Evolutionary conservation across 2,888 invertebrate genomes (phyloP).

Genomic region (Drosophila ezoana): DNA sequence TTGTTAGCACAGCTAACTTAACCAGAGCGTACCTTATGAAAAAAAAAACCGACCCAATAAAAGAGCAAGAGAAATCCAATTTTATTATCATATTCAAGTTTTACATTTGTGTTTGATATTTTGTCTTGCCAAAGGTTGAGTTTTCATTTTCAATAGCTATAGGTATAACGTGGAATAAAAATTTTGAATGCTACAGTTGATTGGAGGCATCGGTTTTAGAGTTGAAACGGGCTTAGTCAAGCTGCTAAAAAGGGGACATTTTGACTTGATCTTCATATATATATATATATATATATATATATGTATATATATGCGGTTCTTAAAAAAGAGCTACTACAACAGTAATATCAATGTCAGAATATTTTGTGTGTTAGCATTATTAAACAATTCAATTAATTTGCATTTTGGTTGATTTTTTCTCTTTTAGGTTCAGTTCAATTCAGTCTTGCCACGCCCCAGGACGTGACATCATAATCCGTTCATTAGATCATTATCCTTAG

Average conservation of each 20-base stretch:
- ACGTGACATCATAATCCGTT: conserved; percentile 53
- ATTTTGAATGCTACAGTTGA: conserved; percentile 70
- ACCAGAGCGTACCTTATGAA: not conserved
- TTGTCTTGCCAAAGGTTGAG: conserved; percentile 51
- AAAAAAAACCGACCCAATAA: not conserved
- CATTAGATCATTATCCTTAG: conserved; percentile 16
- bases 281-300: conserved; percentile 24
- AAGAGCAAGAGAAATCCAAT: not conserved
- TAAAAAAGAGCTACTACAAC: conserved; percentile 78
- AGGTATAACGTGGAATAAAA: conserved; percentile 72
- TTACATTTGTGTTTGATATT: conserved; percentile 56
- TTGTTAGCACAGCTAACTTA: no score
- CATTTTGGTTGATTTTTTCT: conserved; percentile 17
- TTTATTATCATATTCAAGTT: conserved; percentile 47
- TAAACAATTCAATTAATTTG: conserved; percentile 55
- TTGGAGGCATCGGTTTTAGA: conserved; percentile 59
- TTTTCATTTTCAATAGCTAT: conserved; percentile 38
- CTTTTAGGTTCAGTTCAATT: conserved; percentile 59
- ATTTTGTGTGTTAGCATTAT: conserved; percentile 69
- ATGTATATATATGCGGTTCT: conserved; percentile 30
- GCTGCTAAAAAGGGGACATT: conserved; percentile 57
- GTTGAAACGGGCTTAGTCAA: conserved; percentile 59
- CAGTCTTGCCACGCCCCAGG: conserved; percentile 68
- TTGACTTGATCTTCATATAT: conserved; percentile 38
- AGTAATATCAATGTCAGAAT: conserved; percentile 75